Percentiles rank a stretch among this genome's conserved stretches.
These are phyloP conservation scores for Leptestheria dahalacensis DNA, from an alignment of 1,140 invertebrate genomes.

Conservation along the genomic window DNA sequence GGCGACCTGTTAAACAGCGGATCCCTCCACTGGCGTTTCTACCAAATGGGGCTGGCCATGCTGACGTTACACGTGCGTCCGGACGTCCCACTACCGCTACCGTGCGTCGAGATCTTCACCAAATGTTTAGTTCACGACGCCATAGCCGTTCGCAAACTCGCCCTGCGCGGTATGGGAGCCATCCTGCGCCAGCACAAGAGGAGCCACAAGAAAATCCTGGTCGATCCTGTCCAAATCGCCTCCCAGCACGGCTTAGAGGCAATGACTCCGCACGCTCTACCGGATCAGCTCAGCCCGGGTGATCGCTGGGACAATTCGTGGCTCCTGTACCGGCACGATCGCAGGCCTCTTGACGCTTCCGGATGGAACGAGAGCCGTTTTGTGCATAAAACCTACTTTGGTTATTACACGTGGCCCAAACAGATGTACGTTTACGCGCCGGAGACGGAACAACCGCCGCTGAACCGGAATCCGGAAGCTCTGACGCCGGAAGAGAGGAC, in stretches of 20 bases:
- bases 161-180: constrained; percentile 40
- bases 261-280: constrained; percentile 14
- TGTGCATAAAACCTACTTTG: constrained; percentile 50
- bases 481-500: constrained; percentile 42
- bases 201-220: constrained; percentile 40
- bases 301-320: constrained; percentile 49
- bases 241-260: background rate
- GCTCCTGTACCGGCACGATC: constrained; percentile 50
- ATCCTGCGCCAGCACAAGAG: constrained; percentile 63
- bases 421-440: constrained; percentile 43
- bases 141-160: constrained; percentile 47
- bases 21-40: constrained; percentile 53
- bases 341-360: constrained; percentile 39
- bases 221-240: constrained; percentile 32
- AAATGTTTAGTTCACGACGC: constrained; percentile 56
- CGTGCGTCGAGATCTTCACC: constrained; percentile 48
- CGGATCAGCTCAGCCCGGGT: constrained; percentile 26
- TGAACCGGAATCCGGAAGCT: constrained; percentile 33
- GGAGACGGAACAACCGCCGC: constrained; percentile 39
- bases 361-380: constrained; percentile 57
- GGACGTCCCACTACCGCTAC: constrained; percentile 44
- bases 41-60: constrained; percentile 54
- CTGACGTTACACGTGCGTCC: constrained; percentile 51
- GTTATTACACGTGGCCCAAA: constrained; percentile 71
- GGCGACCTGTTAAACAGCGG: background rate